Conservation (phyloP, 1,140 invertebrate genomes). For the Spodoptera frugiperda region DNA sequence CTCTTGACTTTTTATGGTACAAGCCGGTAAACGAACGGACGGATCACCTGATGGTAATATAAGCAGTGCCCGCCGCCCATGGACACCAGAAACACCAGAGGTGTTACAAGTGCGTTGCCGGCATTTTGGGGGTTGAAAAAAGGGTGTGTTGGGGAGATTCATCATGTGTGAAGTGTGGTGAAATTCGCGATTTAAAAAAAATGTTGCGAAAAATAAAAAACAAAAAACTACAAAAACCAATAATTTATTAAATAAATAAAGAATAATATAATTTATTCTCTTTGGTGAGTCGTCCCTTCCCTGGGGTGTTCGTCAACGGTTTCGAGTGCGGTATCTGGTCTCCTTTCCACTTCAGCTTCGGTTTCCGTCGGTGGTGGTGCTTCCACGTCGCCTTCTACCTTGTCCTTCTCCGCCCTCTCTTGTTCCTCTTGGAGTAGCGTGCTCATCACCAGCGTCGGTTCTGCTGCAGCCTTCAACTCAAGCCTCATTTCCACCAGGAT, state of each 20-base stretch:
- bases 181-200: too few species aligned
- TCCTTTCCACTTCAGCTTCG: slow-evolving; percentile 25
- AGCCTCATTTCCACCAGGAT: slow-evolving; percentile 66
- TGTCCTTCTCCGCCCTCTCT: slow-evolving; percentile 13
- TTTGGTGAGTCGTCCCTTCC: slow-evolving; percentile 46
- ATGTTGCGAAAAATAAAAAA: too few species aligned
- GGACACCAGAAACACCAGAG: too few species aligned
- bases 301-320: slow-evolving; percentile 62
- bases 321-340: slow-evolving; percentile 52
- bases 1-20: too few species aligned
- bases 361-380: slow-evolving; percentile 27
- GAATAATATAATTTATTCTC: not conserved
- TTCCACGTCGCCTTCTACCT: slow-evolving; percentile 49
- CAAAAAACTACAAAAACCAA: not conserved
- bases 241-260: not conserved
- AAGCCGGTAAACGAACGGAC: too few species aligned
- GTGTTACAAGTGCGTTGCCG: too few species aligned
- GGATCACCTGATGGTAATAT: too few species aligned
- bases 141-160: too few species aligned
- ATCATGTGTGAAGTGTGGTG: too few species aligned
- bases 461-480: slow-evolving; percentile 4
- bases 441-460: slow-evolving; percentile 57
- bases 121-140: too few species aligned
- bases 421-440: slow-evolving; percentile 31
- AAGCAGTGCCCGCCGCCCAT: too few species aligned